Evolutionary conservation across 2,888 invertebrate genomes (phyloP), one percentile per base, ranked within the genome.

Genomic region (Osedax frankpressi): DNA sequence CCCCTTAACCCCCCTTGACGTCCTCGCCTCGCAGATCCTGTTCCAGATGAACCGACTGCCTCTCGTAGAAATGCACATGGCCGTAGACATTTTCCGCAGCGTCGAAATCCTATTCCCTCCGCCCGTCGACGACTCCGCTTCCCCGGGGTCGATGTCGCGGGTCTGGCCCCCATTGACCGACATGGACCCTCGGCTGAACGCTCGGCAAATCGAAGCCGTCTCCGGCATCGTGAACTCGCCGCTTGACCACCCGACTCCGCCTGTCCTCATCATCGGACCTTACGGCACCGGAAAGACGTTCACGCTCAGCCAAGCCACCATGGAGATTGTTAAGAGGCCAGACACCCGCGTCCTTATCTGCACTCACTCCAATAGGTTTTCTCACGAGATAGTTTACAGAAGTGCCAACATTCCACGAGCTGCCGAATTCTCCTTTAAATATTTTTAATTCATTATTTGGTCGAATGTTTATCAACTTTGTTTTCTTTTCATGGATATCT

Each of bases 61-160:
- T 0, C 89, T 91, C 79, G 91, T 91, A 83, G 91, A 92, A 81
- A 92, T 91, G 91, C 92, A 91, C 81, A 88, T 89, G 81, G 91
- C 91, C 0, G 88, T 92, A 27, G 92, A 92, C 82, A 88, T 89
- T 80, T 88, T 92, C 63, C 87, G 88, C 0, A 89, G 90, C 79
- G 88, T 90, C 73, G 87, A 88, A 69, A 86, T 90, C 60, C 89
- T 92, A 44, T 91, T 91, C 81, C 91, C 92, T 0, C 88, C 89
- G 74, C 81, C 88, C 59, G 87, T 88, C 73, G 72, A 74, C 26
- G 29, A 44, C 19, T n/a, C n/a, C n/a, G 44, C 6, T 6, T 6
- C 6, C 11, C 44, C 44, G 44, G 44, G 44, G 6, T 44, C 44
- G 44, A 6, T 44, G 44, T 44, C 44, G 11, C 6, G 19, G 44